Percentiles rank a stretch among this genome's conserved stretches.
These are phyloP conservation scores for Geococcyx californianus DNA, from an alignment of 2,113 vertebrate species.

Conservation along the genomic window DNA sequence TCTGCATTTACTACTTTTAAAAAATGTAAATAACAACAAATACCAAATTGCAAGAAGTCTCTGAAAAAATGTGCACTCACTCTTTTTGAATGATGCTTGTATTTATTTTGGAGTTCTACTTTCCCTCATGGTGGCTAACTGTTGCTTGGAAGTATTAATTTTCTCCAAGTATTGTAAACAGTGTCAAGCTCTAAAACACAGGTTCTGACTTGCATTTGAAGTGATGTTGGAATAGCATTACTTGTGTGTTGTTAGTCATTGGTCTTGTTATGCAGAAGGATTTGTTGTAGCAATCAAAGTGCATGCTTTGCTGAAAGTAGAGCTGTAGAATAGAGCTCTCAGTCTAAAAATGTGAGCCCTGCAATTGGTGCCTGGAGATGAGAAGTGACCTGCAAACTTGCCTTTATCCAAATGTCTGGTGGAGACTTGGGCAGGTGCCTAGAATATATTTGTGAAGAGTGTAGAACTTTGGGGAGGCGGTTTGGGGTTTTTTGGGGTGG, in stretches of 20 bases:
- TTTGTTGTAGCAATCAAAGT: neutral
- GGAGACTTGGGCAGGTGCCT: neutral
- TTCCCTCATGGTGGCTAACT: neutral
- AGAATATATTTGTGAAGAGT: neutral
- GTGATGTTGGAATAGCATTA: neutral
- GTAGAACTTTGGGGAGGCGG: neutral
- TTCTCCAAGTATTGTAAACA: neutral
- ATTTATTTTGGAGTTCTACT: neutral
- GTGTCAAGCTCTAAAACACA: neutral
- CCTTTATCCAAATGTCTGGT: neutral
- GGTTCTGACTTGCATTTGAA: neutral
- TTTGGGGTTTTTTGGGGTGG: too few species aligned
- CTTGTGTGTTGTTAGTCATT: neutral
- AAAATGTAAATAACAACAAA: neutral
- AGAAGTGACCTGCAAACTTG: neutral
- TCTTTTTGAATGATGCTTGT: neutral
- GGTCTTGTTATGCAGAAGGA: neutral
- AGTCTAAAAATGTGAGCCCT: neutral
- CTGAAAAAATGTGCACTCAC: neutral
- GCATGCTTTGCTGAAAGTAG: neutral
- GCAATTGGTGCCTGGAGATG: neutral
- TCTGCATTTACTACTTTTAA: neutral
- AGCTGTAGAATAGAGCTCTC: neutral
- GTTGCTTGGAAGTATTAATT: neutral
- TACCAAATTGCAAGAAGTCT: neutral